Conservation (phyloP, 1,140 invertebrate species). For the Pogonomyrmex barbatus region DNA sequence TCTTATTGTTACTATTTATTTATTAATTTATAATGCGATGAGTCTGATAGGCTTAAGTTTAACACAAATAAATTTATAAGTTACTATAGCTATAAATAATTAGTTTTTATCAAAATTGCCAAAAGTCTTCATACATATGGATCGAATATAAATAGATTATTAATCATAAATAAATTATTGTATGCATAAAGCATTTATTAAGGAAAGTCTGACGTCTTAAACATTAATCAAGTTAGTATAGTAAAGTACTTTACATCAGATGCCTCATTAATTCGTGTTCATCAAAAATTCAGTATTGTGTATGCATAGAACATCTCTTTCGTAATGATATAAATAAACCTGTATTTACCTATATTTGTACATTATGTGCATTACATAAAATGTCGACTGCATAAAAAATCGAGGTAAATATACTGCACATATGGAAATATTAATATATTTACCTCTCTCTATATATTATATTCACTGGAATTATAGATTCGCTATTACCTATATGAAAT, state of each 20-base stretch:
- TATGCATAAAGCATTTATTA: constrained; percentile 66
- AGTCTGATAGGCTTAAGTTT: constrained; percentile 77
- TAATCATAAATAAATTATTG: constrained; percentile 61
- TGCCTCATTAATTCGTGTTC: constrained; percentile 75
- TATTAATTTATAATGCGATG: constrained; percentile 64
- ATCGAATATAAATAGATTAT: constrained; percentile 56
- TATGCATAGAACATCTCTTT: constrained; percentile 71
- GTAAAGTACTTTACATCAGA: constrained; percentile 66
- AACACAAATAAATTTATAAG: constrained; percentile 63
- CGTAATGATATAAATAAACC: constrained; percentile 72
- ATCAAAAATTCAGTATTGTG: constrained; percentile 71
- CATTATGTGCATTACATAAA: constrained; percentile 62
- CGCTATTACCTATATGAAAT: constrained; percentile 54
- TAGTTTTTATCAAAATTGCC: constrained; percentile 64
- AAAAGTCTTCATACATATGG: constrained; percentile 61
- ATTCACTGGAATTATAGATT: constrained; percentile 62
- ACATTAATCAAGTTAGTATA: constrained; percentile 69
- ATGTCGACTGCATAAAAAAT: constrained; percentile 55
- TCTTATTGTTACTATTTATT: constrained; percentile 68
- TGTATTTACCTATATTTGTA: constrained; percentile 74
- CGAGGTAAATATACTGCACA: constrained; percentile 57
- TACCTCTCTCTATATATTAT: constrained; percentile 69
- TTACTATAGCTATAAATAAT: constrained; percentile 59
- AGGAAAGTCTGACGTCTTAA: constrained; percentile 69
- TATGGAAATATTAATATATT: constrained; percentile 67